phyloP scores from a whole-genome alignment of 64 coral and sea anemone species.

The Montipora cactus region DNA sequence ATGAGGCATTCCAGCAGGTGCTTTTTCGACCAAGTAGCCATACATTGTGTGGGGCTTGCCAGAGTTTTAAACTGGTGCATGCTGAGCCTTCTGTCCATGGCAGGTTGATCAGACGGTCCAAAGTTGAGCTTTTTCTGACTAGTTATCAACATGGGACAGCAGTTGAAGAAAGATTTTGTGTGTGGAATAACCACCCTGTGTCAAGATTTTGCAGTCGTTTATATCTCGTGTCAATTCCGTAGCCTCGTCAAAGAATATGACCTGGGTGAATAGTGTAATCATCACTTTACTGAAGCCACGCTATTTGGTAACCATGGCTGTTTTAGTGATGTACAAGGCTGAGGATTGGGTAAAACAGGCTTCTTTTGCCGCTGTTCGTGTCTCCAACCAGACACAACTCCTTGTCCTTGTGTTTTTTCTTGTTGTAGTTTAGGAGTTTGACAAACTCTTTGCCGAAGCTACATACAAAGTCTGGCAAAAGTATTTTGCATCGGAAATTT shows the following conservation, averaged over 20 bases:
- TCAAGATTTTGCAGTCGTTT: constrained; percentile 45
- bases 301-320: constrained; percentile 19
- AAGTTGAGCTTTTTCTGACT: constrained; percentile 5
- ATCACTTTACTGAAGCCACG: constrained; percentile 41
- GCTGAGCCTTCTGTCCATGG: constrained; percentile 14
- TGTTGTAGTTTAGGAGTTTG: background rate
- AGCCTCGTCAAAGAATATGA: constrained; percentile 60
- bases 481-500: background rate
- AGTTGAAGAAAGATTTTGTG: constrained; percentile 16
- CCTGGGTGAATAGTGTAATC: constrained; percentile 17
- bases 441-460: background rate
- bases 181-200: constrained; percentile 21
- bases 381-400: background rate
- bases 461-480: background rate
- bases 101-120: background rate
- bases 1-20: constrained; percentile 43
- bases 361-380: constrained; percentile 9
- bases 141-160: constrained; percentile 42
- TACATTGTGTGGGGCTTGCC: background rate
- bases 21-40: background rate
- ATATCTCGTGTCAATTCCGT: background rate
- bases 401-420: background rate
- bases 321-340: background rate
- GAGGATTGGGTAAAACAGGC: background rate
- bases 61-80: constrained; percentile 38